Evolutionary conservation across 2,888 invertebrate species (phyloP), one percentile per base, ranked within the genome.

Genomic region (Pharmacophagus antenor): DNA sequence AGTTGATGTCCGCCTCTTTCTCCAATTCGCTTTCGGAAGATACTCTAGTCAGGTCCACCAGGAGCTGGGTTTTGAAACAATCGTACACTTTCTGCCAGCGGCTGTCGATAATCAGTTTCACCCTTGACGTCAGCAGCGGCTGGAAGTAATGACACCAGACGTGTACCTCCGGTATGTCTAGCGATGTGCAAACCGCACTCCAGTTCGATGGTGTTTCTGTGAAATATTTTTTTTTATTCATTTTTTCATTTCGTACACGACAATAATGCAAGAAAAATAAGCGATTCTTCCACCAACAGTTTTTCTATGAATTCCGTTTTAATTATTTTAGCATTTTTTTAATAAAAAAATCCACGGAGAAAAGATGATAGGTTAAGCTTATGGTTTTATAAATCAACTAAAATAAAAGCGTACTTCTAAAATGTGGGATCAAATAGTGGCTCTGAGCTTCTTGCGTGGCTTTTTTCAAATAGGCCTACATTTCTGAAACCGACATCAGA

Each of bases 71-170:
- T 54, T 77, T 90, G 63, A 83, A 87, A 0, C 69, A 68, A 59
- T 84, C 90, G 63, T 78, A 91, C 17, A 82, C 79, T 68, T 70
- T 85, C 67, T 69, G 71, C 91, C 77, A 92, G 65, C 80, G 82
- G 64, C 60, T 82, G 71, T 83, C 86, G 18, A 95, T 92, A 54
- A 95, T 92, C 3, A 91, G 87, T 70, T 93, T 92, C 12, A 94
- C 94, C 44, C 96, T 89, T 41, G 92, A 82, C n/a, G 95, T 95
- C 31, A 96, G 85, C 7, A 95, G 78, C 0, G 94, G 94, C 76
- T 95, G 94, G 82, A 95, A 96, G 73, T 94, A 94, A 64, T 92
- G 91, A 44, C 92, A 92, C 94, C 95, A 96, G 7, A 95, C 94
- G 66, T 94, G 93, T 2, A 82, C 81, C 18, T 82, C 84, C 0